These are phyloP conservation scores for Acronicta psi DNA, from an alignment of 2,888 invertebrate genomes.

Conservation along the genomic window DNA sequence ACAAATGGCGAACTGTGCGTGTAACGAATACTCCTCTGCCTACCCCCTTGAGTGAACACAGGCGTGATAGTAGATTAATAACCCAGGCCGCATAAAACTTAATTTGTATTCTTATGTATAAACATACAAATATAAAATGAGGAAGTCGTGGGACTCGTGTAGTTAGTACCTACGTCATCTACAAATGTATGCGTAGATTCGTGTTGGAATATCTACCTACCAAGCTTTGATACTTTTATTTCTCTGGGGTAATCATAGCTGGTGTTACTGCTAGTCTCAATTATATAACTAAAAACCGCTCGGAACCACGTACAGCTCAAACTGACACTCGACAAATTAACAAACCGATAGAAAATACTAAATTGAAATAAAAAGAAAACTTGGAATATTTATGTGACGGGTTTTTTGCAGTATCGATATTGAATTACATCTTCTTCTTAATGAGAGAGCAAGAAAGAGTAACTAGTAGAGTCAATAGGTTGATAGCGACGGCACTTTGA, in stretches of 20 bases:
- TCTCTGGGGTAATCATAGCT: constrained; percentile 25
- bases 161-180: constrained; percentile 7
- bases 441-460: no score
- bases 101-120: no score
- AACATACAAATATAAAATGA: not conserved
- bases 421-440: no score
- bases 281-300: constrained; percentile 11
- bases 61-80: no score
- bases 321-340: constrained; percentile 7
- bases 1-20: no score
- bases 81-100: no score
- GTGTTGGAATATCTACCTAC: constrained; percentile 11
- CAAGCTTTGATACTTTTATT: constrained; percentile 9
- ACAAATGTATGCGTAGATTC: constrained; percentile 15
- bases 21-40: no score
- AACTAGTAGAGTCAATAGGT: no score
- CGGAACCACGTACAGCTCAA: constrained; percentile 6
- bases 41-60: no score
- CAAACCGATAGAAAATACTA: not conserved
- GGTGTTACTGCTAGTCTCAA: constrained; percentile 2
- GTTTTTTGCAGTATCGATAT: no score
- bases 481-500: no score
- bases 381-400: no score
- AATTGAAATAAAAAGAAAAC: not conserved
- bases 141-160: not conserved